Conservation (phyloP, 2,797 vertebrate species). For the Potorous gilbertii region DNA sequence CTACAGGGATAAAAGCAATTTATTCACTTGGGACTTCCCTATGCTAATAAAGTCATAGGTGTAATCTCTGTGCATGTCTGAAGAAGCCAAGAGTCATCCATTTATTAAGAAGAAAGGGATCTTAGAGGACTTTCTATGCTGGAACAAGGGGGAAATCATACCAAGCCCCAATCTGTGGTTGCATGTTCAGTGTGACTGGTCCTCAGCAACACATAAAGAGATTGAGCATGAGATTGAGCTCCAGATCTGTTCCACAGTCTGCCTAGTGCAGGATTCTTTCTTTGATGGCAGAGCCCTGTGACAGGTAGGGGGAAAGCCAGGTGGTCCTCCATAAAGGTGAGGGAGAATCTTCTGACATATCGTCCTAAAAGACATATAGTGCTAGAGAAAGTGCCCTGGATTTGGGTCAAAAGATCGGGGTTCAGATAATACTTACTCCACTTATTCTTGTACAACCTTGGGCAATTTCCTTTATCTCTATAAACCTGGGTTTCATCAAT, state of each 20-base stretch:
- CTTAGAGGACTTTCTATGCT: conserved; percentile 42
- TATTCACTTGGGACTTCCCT: neutral
- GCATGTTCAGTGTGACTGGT: conserved; percentile 23
- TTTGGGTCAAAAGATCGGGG: neutral
- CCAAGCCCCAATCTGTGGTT: neutral
- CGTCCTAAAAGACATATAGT: neutral
- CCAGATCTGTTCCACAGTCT: neutral
- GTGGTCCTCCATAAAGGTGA: neutral
- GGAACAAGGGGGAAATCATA: conserved; percentile 49
- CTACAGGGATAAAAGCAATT: neutral
- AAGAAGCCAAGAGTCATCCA: neutral
- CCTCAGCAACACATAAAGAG: conserved; percentile 14
- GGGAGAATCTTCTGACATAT: neutral
- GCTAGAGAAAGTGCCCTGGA: neutral
- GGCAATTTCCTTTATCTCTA: neutral
- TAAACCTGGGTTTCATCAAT: neutral
- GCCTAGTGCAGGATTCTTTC: neutral
- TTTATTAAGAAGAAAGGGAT: conserved; percentile 28
- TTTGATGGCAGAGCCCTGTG: neutral
- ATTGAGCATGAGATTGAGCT: neutral
- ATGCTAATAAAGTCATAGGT: conserved; percentile 19
- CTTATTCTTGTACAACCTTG: neutral
- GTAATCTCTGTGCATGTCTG: neutral
- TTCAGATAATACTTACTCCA: neutral
- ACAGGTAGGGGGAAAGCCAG: neutral